phyloP scores from a whole-genome alignment of 2,888 invertebrate genomes.

The Cantharis flavilabris region DNA sequence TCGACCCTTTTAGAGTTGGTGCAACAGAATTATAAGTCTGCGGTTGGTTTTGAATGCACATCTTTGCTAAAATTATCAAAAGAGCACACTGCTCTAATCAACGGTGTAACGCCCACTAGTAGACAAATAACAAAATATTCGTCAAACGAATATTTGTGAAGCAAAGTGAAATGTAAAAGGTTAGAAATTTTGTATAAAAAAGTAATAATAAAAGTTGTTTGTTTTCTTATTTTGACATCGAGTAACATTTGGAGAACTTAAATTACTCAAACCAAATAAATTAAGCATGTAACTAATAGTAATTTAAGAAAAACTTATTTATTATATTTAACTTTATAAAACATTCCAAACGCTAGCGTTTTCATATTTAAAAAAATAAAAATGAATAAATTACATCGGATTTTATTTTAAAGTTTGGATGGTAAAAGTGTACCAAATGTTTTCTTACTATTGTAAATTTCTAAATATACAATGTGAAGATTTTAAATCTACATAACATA shows the following conservation, averaged over 20 bases:
- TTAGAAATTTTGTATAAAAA: neutral
- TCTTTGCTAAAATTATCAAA: conserved; percentile 59
- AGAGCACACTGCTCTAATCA: conserved; percentile 61
- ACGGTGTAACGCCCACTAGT: conserved; percentile 61
- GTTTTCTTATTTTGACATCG: neutral
- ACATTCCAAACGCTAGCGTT: neutral
- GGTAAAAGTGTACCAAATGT: neutral
- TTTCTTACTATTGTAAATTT: neutral
- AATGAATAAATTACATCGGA: neutral
- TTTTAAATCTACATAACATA: neutral
- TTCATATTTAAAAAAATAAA: neutral
- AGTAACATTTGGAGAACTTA: neutral
- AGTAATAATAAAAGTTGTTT: neutral
- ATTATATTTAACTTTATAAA: neutral
- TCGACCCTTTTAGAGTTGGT: conserved; percentile 67
- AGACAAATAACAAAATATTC: conserved; percentile 70
- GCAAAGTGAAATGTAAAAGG: conserved; percentile 24
- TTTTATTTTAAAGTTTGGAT: neutral
- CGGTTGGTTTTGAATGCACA: conserved; percentile 64
- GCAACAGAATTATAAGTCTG: conserved; percentile 65
- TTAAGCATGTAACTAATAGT: neutral
- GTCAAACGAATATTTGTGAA: conserved; percentile 67
- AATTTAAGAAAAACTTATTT: neutral
- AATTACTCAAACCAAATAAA: neutral
- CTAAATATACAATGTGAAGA: neutral